Conservation (phyloP, 1,140 invertebrate species). For the Drosophila yakuba region DNA sequence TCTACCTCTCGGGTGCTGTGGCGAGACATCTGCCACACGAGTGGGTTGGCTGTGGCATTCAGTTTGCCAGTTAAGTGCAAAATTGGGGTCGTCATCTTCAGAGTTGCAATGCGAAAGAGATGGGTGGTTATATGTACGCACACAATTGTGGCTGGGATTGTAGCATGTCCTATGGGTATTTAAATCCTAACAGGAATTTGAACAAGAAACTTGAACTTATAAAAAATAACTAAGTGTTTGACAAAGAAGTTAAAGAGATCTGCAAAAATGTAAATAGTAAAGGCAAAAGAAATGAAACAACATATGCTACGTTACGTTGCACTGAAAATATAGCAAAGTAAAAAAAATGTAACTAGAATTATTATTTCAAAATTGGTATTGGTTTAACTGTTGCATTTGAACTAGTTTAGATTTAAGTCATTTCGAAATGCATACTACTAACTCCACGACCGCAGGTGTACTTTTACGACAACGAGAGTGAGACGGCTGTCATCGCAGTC, state of each 20-base stretch:
- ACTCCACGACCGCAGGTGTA: background rate
- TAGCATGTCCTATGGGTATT: background rate
- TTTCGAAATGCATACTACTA: background rate
- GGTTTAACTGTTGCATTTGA: background rate
- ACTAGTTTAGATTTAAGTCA: background rate
- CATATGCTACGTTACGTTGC: too few species aligned
- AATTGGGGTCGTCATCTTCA: conserved; percentile 65
- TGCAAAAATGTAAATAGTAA: too few species aligned
- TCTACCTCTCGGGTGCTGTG: conserved; percentile 5
- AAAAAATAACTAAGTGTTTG: too few species aligned
- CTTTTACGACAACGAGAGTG: background rate
- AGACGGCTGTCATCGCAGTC: conserved; percentile 40
- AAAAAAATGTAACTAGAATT: too few species aligned
- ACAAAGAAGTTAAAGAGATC: too few species aligned
- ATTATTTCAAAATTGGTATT: background rate
- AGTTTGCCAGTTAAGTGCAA: conserved; percentile 60
- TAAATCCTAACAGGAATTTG: too few species aligned
- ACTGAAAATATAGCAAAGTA: too few species aligned
- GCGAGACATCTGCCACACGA: conserved; percentile 45
- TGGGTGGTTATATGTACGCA: background rate
- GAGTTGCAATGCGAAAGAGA: conserved; percentile 13
- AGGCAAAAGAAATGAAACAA: background rate
- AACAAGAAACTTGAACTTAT: too few species aligned
- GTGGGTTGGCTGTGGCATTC: conserved; percentile 36
- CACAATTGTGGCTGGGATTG: background rate